phyloP scores from a whole-genome alignment of 2,888 invertebrate genomes.

The Pristionchus mayeri region DNA sequence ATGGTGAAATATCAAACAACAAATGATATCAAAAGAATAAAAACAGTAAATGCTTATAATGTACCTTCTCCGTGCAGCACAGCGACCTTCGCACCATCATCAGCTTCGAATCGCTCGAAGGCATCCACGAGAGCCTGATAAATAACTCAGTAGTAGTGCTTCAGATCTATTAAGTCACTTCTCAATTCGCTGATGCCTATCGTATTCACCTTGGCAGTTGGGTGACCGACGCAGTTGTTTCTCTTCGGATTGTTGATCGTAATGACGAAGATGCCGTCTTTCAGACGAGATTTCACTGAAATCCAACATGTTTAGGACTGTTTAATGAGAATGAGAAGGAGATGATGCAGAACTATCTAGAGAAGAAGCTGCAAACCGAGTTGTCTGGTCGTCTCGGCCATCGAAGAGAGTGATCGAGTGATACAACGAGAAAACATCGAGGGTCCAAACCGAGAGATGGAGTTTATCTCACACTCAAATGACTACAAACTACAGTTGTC shows the following conservation, averaged over 20 bases:
- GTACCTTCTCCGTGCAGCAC: constrained; percentile 85
- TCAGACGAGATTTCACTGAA: constrained; percentile 51
- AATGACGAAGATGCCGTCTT: constrained; percentile 78
- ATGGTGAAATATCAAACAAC: not conserved
- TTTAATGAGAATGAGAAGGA: constrained; percentile 49
- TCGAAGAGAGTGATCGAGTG: constrained; percentile 43
- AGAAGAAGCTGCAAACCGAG: constrained; percentile 44
- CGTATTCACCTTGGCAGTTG: constrained; percentile 61
- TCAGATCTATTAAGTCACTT: constrained; percentile 57
- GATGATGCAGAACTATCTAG: not conserved
- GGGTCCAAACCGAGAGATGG: not conserved
- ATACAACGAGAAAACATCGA: constrained; percentile 34
- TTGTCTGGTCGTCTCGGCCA: constrained; percentile 44
- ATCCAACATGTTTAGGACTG: not conserved
- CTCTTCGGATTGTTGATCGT: constrained; percentile 90
- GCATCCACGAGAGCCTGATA: constrained; percentile 82
- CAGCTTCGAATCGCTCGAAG: constrained; percentile 86
- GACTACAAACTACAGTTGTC: not conserved
- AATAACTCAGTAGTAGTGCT: too few species aligned
- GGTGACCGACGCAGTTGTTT: constrained; percentile 87
- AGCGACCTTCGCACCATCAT: constrained; percentile 83
- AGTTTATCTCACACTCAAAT: not conserved
- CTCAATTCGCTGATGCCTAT: not conserved
- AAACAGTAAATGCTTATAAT: not conserved
- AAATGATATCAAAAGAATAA: not conserved